Conservation (phyloP, 1,140 invertebrate genomes). For the Hylaeus anthracinus region DNA sequence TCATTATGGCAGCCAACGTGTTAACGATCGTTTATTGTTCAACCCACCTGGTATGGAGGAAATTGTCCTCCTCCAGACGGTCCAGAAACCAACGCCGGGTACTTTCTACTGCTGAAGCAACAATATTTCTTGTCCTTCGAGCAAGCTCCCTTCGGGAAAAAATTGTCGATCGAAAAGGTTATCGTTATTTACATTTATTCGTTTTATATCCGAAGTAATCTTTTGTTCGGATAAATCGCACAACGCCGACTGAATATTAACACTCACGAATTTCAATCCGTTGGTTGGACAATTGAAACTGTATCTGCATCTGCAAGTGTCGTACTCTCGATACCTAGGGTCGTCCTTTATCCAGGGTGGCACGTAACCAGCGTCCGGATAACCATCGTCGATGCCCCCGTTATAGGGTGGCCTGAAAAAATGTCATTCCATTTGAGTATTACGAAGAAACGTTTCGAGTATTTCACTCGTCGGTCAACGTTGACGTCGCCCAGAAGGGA, state of each 20-base stretch:
- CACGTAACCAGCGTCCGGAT: conserved; percentile 49
- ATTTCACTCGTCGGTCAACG: too few relatives aligned
- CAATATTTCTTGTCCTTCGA: conserved; percentile 82
- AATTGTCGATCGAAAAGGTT: not conserved
- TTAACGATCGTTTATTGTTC: not conserved
- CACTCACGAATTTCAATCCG: conserved; percentile 82
- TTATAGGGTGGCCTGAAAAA: conserved; percentile 39
- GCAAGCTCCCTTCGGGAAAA: conserved; percentile 78
- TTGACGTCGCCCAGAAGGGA: too few relatives aligned
- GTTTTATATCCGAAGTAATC: too few relatives aligned
- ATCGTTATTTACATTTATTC: too few relatives aligned
- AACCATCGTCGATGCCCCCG: not conserved
- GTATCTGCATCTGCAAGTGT: conserved; percentile 82
- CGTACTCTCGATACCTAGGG: conserved; percentile 77
- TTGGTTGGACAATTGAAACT: conserved; percentile 82
- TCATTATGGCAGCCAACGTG: too few relatives aligned
- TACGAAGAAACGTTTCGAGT: too few relatives aligned
- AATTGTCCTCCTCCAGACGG: not conserved
- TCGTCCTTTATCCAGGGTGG: conserved; percentile 77
- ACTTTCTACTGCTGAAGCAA: conserved; percentile 78
- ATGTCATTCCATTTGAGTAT: too few relatives aligned
- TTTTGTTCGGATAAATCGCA: too few relatives aligned
- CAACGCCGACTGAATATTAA: not conserved
- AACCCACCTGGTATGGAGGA: not conserved
- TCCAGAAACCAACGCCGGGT: conserved; percentile 44